Evolutionary conservation across 2,113 vertebrate genomes (phyloP).

Genomic region (Gobius niger): DNA sequence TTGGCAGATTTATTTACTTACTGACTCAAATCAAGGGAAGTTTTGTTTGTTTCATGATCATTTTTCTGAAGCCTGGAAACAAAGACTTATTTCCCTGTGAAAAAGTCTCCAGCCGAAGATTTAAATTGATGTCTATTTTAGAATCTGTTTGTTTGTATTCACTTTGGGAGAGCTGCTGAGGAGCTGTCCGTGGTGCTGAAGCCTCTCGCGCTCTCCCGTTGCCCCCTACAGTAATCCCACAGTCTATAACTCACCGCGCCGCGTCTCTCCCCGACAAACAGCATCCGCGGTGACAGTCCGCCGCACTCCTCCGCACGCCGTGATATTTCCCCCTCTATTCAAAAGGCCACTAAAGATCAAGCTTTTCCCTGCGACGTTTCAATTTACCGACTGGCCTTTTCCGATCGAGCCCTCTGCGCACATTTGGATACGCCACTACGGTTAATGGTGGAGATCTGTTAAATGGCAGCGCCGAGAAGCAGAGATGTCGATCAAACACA

Average conservation of each 20-base stretch:
- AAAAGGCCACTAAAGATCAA: conserved; percentile 70
- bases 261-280: background rate
- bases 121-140: no score
- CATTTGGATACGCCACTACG: conserved; percentile 58
- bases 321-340: conserved; percentile 63
- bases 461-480: conserved; percentile 63
- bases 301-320: conserved; percentile 21
- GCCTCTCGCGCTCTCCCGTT: background rate
- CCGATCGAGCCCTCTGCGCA: conserved; percentile 55
- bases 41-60: no score
- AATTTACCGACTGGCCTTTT: conserved; percentile 74
- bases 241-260: background rate
- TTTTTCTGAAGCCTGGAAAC: no score
- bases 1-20: no score
- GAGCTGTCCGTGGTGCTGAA: conserved; percentile 1
- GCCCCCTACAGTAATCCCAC: background rate
- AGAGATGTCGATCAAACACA: conserved; percentile 48
- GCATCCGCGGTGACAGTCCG: conserved; percentile 4
- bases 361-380: conserved; percentile 66
- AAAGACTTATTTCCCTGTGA: no score
- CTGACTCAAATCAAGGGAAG: no score
- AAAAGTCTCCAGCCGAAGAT: no score
- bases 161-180: no score
- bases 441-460: conserved; percentile 72
- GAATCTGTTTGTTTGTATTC: no score